Base-by-base conservation (phyloP, 1,140 invertebrate species). In the Microvelia longipes region DNA sequence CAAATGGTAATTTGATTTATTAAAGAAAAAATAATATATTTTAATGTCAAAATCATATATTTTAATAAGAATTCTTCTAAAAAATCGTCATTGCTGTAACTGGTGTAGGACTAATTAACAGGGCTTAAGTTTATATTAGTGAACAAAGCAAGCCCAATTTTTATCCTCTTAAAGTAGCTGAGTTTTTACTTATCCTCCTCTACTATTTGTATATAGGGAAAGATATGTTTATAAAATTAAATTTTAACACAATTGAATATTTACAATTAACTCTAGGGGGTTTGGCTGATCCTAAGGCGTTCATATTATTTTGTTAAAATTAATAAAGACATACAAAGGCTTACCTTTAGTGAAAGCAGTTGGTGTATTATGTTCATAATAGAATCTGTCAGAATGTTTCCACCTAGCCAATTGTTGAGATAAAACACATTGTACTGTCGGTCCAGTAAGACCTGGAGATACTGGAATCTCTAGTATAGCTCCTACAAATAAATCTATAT, bases 401-500 rank as follows among this genome's bases (percentile, higher is more conserved):
- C 90, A 88, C 69, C 88, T 82, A 73, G 87, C 90, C 78, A 97
- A 96, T 79, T 96, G 94, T 76, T 90, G 90, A 0, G 85, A 88
- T 0, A 97, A 80, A 69, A 98, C 91, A 74, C 93, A 96, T 1
- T 91, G 83, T 80, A 95, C 96, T 0, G 94, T 96, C 1, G 93
- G 94, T 0, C 95, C 95, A 1, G 89, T 82, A 13, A 94, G 78
- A 0, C 90, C 87, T 0, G 88, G 91, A 0, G 85, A 82, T 0
- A 94, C 82, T 0, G 88, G 87, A 61, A 87, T 82, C 77, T 97
- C 94, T 70, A 90, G 88, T 85, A 96, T 88, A 66, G 91, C 93
- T 25, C 90, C 95, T 0, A 92, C 87, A 77, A 93, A 96, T n/a
- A 96, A 82, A 76, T 98, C 95, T 70, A 98, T 87, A 75, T 96